Conservation (phyloP, 2,113 vertebrate genomes). For the Rhinoderma darwinii region DNA sequence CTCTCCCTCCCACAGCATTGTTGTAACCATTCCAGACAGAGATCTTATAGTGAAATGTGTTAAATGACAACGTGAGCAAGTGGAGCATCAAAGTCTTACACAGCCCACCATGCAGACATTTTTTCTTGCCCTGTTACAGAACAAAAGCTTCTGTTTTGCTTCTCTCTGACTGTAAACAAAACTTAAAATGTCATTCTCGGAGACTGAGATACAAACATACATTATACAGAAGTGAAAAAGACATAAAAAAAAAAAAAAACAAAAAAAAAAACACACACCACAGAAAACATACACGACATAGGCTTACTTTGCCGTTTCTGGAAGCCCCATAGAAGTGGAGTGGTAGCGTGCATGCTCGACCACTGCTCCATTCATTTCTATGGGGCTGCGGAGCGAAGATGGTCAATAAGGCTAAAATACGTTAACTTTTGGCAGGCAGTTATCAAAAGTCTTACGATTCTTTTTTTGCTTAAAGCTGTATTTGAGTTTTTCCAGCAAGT, state of each 20-base stretch:
- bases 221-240: neutral
- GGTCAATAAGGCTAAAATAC: no score
- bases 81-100: neutral
- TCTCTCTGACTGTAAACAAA: neutral
- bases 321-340: no score
- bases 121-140: neutral
- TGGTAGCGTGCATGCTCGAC: no score
- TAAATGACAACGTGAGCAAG: conserved; percentile 29
- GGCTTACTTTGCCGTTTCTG: no score
- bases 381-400: no score
- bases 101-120: conserved; percentile 27
- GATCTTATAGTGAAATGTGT: conserved; percentile 41
- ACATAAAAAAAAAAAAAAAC: neutral
- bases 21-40: conserved; percentile 50
- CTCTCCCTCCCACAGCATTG: conserved; percentile 55
- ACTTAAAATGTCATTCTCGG: neutral
- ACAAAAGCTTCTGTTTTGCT: conserved; percentile 13
- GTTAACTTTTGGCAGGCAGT: no score
- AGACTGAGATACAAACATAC: neutral
- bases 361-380: no score
- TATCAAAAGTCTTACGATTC: no score
- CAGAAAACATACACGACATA: neutral
- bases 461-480: no score
- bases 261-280: neutral
- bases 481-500: no score